These are phyloP conservation scores for Hippocampus kuda DNA, from an alignment of 2,797 vertebrate species.

Conservation along the genomic window DNA sequence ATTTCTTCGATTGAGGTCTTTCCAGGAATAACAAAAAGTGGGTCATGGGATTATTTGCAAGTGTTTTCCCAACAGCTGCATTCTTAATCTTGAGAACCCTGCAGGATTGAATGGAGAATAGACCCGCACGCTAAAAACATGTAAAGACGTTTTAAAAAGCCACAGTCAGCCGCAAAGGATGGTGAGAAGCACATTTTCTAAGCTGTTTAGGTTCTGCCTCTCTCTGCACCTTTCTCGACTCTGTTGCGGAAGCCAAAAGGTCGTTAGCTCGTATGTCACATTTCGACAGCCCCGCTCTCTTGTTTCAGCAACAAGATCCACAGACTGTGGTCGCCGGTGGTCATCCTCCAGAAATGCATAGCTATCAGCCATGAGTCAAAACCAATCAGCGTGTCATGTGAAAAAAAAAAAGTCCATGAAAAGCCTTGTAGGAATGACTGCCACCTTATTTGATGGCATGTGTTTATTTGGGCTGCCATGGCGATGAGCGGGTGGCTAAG, in stretches of 20 bases:
- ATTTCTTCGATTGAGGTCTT: conserved; percentile 34
- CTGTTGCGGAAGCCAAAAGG: conserved; percentile 35
- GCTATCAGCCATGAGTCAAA: conserved; percentile 22
- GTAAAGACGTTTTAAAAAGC: not conserved
- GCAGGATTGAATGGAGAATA: conserved; percentile 31
- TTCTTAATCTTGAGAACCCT: conserved; percentile 34
- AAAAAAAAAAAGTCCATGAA: conserved; percentile 31
- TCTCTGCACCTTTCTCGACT: conserved; percentile 16
- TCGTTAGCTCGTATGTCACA: conserved; percentile 53
- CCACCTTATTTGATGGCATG: not conserved
- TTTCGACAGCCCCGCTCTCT: conserved; percentile 56
- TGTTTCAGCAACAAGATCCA: conserved; percentile 63
- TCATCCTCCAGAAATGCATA: conserved; percentile 25
- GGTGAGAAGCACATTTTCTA: not conserved
- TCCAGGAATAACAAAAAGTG: conserved; percentile 39
- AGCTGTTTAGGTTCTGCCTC: not conserved
- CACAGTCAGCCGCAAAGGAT: not conserved
- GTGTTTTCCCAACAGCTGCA: conserved; percentile 47
- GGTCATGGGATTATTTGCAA: conserved; percentile 53
- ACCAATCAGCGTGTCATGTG: conserved; percentile 27
- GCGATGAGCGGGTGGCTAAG: conserved; percentile 50
- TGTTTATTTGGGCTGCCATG: conserved; percentile 13
- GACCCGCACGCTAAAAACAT: not conserved
- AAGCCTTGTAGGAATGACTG: not conserved
- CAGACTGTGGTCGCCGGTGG: conserved; percentile 38